These are phyloP conservation scores for Vollenhovia emeryi DNA, from an alignment of 1,140 invertebrate species.

Conservation along the genomic window DNA sequence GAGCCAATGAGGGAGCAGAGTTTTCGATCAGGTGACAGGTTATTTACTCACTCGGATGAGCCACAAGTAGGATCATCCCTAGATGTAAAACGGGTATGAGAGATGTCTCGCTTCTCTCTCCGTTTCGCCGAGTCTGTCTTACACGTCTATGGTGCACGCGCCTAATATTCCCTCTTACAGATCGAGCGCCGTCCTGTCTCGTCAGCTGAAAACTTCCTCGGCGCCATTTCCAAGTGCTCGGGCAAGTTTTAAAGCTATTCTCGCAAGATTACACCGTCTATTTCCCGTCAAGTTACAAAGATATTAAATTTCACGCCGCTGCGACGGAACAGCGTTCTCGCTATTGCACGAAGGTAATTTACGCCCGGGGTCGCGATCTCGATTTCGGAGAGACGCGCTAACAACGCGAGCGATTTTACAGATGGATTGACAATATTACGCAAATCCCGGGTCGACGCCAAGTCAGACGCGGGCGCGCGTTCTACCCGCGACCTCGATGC, in stretches of 20 bases:
- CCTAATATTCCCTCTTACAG: neutral
- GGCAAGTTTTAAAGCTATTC: conserved; percentile 9
- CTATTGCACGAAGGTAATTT: neutral
- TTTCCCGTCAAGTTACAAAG: neutral
- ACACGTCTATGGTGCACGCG: no score
- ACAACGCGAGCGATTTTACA: neutral
- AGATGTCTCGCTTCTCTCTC: no score
- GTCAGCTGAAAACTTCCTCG: conserved; percentile 1
- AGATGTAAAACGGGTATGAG: no score
- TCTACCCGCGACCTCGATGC: neutral
- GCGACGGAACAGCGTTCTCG: neutral
- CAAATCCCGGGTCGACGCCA: neutral
- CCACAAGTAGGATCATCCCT: no score
- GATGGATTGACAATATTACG: neutral
- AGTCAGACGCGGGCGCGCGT: neutral
- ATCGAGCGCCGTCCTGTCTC: neutral
- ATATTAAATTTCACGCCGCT: neutral
- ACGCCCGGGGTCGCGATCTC: neutral
- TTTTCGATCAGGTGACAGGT: no score
- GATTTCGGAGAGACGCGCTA: neutral
- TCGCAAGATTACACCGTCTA: neutral
- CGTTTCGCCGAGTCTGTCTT: no score
- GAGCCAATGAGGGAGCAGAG: no score
- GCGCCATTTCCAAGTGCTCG: neutral
- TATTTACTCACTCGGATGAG: no score